Base-by-base conservation (phyloP, 2,113 vertebrate genomes). In the Myodes glareolus region DNA sequence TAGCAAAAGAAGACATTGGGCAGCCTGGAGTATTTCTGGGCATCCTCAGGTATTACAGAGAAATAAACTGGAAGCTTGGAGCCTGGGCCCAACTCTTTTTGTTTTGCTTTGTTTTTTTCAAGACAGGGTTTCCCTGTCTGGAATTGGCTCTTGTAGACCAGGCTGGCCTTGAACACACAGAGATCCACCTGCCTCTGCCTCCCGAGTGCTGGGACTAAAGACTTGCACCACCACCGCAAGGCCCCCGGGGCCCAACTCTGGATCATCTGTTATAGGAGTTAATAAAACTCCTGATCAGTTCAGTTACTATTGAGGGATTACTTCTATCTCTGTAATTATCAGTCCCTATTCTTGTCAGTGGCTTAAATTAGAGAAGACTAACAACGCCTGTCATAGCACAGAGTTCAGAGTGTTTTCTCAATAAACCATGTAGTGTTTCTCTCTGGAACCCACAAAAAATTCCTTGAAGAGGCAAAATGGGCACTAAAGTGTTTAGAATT, bases 151-250 rank as follows among this genome's bases (percentile, higher is more conserved):
- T 21, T 58, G 58, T 58, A 58, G 58, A 58, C 19, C 58, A 58
- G 58, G 58, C 1, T 58, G 58, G 58, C 19, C 58, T 1, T 21
- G 55, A 58, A 58, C 55, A 6, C 55, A 58, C 55, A 58, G 58
- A 58, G 58, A 58, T 58, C 58, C 6, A 0, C 19, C 58, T 58
- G 58, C 58, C 58, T 58, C 58, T 58, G 58, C 58, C 58, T 58
- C 6, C 58, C 0, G 1, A 58, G 19, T 21, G 55, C 1, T 58
- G 19, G 58, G 58, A 21, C 19, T 58, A 21, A 58, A 1, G 6
- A 19, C 58, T 0, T 58, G 58, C 0, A 1, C 58, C 58, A 58
- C 19, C 6, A 58, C 58, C 58, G 1, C 19, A 1, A 2, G 19
- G 1, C 58, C 19, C 58, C 19, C 0, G 19, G 31, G 45, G n/a